A percentile compares a stretch with the other conserved stretches of the same genome.
Evolutionary conservation across 2,888 invertebrate genomes (phyloP).

Genomic region (Macrophya alboannulata): DNA sequence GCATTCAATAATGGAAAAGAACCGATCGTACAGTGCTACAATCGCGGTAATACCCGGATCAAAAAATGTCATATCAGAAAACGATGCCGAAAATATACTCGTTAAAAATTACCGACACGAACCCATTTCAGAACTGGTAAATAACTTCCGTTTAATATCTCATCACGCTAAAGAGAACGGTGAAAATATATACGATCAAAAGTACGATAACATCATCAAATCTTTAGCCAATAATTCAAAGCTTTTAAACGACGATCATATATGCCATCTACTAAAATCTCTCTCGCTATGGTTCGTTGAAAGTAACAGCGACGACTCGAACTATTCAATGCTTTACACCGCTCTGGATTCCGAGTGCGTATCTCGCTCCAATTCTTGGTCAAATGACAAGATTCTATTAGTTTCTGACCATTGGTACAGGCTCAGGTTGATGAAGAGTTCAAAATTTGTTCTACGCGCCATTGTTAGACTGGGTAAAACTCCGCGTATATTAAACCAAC

Average conservation of each 20-base stretch:
- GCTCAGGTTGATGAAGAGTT: slow-evolving; percentile 81
- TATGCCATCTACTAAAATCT: slow-evolving; percentile 82
- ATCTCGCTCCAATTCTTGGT: slow-evolving; percentile 81
- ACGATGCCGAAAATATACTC: slow-evolving; percentile 71
- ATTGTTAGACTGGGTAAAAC: slow-evolving; percentile 83
- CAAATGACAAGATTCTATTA: slow-evolving; percentile 81
- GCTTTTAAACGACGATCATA: slow-evolving; percentile 82
- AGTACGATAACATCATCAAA: slow-evolving; percentile 80
- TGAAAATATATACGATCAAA: slow-evolving; percentile 77
- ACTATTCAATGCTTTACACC: slow-evolving; percentile 86
- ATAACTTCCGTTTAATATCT: slow-evolving; percentile 77
- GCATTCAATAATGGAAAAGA: slow-evolving; percentile 31
- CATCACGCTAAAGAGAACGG: slow-evolving; percentile 76
- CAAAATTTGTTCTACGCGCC: slow-evolving; percentile 82
- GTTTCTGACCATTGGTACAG: slow-evolving; percentile 86
- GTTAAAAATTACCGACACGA: slow-evolving; percentile 65
- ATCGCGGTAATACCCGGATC: background rate
- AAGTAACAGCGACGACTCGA: slow-evolving; percentile 81
- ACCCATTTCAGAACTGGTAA: slow-evolving; percentile 73
- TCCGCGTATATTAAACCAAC: slow-evolving; percentile 83
- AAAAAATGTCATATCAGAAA: slow-evolving; percentile 57
- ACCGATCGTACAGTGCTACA: background rate
- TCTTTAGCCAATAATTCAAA: slow-evolving; percentile 76
- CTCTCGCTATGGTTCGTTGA: slow-evolving; percentile 82
- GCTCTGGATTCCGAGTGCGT: slow-evolving; percentile 86